These are phyloP conservation scores for Antennarius maculatus DNA, from an alignment of 2,797 vertebrate species.

Conservation along the genomic window DNA sequence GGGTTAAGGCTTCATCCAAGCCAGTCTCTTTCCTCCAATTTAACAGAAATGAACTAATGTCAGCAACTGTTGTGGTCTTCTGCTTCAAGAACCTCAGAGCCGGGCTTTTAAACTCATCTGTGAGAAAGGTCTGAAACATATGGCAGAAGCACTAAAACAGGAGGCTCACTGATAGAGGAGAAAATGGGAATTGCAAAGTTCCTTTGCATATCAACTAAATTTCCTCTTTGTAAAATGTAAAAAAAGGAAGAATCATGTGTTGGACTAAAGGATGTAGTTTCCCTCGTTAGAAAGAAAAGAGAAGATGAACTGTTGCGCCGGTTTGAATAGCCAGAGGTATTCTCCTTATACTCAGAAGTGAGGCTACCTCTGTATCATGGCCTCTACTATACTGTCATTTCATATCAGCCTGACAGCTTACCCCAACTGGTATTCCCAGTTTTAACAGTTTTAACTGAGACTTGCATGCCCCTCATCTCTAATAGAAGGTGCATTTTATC, in stretches of 20 bases:
- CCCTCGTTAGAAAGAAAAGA: slow-evolving; percentile 40
- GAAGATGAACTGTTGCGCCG: slow-evolving; percentile 36
- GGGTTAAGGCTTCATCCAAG: slow-evolving; percentile 50
- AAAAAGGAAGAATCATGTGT: slow-evolving; percentile 24
- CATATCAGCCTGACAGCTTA: slow-evolving; percentile 53
- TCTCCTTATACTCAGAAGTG: slow-evolving; percentile 40
- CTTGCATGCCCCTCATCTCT: slow-evolving; percentile 32
- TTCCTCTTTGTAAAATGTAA: slow-evolving; percentile 1
- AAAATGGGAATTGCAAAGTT: slow-evolving; percentile 44
- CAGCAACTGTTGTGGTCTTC: slow-evolving; percentile 67
- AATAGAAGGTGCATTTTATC: slow-evolving; percentile 50
- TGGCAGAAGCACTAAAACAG: slow-evolving; percentile 49
- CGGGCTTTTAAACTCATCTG: slow-evolving; percentile 42
- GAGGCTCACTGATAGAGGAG: slow-evolving; percentile 39
- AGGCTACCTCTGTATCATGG: slow-evolving; percentile 49
- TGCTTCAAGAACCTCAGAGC: slow-evolving; percentile 47
- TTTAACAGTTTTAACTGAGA: slow-evolving; percentile 23
- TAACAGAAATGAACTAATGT: slow-evolving; percentile 64
- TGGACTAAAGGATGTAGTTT: slow-evolving; percentile 21
- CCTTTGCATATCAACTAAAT: slow-evolving; percentile 39
- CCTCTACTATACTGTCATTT: slow-evolving; percentile 70
- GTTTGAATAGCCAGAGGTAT: slow-evolving; percentile 40
- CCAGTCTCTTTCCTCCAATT: slow-evolving; percentile 36
- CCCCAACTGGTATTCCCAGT: background rate
- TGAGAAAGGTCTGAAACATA: slow-evolving; percentile 56